Evolutionary conservation across 2,113 vertebrate species (phyloP), one percentile per base, ranked within the genome.

Genomic region (Hystrix brachyura): DNA sequence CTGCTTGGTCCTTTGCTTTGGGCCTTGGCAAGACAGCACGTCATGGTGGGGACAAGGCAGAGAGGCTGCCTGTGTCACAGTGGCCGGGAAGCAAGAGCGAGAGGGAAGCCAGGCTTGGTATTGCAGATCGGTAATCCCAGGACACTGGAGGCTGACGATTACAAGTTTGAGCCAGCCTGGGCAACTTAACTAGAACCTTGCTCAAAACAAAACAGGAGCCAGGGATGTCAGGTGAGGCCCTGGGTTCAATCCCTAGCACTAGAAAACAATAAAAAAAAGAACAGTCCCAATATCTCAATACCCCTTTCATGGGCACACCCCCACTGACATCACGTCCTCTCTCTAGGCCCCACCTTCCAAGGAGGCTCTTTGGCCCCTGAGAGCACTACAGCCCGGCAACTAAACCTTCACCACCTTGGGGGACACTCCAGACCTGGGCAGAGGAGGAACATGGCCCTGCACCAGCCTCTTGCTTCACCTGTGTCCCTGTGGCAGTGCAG

Each of bases 391-490:
- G 43, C 5, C 8, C 43, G 19, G 9, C 23, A 21, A 25, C 5
- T 19, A n/a, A 34, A 18, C n/a, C 53, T 46, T 76, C 25, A 76
- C 9, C 48, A 64, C 59, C 34, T 2, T 14, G 5, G 13, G 43
- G 11, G 34, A 6, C 13, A 43, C 46, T 69, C 29, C 38, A 94
- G 78, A 38, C 38, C 15, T 59, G 13, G 62, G 57, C 34, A 55
- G 65, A 46, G 9, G 13, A 3, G 21, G 27, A 89, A 0, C 1
- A 9, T 32, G 19, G 64, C 11, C 7, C 29, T 1, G 0, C 18
- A 5, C 38, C 25, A 38, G 48, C 7, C 27, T 83, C 80, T 46
- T 48, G 10, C 14, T n/a, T 87, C 51, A 38, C 38, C 38, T 38
- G 38, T 38, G 38, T 18, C 18, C 14, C 53, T 67, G 19, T 18